phyloP scores from a whole-genome alignment of 2,113 vertebrate species.

The Chaetura pelagica region DNA sequence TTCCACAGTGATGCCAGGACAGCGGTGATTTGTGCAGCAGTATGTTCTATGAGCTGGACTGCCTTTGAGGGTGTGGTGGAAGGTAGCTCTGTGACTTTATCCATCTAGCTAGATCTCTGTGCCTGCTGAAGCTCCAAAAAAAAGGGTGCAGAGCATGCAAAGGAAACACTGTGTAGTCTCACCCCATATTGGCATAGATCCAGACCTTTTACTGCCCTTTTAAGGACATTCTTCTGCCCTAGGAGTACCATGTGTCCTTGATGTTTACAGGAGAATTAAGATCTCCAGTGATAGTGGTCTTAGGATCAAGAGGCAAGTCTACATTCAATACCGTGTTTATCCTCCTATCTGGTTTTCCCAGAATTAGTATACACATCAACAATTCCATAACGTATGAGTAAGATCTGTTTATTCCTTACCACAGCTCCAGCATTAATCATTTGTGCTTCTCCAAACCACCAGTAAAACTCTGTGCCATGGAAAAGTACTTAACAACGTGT shows the following conservation, averaged over 20 bases:
- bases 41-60: background rate
- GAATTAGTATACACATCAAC: slow-evolving; percentile 40
- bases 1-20: background rate
- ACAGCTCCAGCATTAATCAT: slow-evolving; percentile 29
- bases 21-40: background rate
- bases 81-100: background rate
- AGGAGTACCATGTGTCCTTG: slow-evolving; percentile 1
- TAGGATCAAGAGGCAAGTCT: slow-evolving; percentile 45
- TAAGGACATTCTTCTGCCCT: slow-evolving; percentile 28
- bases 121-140: background rate
- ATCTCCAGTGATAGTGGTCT: slow-evolving; percentile 20
- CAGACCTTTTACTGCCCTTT: slow-evolving; percentile 11
- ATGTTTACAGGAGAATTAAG: slow-evolving; percentile 38
- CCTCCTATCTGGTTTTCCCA: slow-evolving; percentile 7
- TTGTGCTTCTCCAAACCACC: slow-evolving; percentile 25
- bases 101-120: background rate
- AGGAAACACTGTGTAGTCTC: background rate
- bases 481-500: background rate
- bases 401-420: slow-evolving; percentile 59
- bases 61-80: background rate
- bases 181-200: background rate
- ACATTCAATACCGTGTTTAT: slow-evolving; percentile 42
- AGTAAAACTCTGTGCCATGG: background rate
- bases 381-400: slow-evolving; percentile 47
- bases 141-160: background rate